phyloP scores from a whole-genome alignment of 2,113 vertebrate species.

The Siniperca knerii region DNA sequence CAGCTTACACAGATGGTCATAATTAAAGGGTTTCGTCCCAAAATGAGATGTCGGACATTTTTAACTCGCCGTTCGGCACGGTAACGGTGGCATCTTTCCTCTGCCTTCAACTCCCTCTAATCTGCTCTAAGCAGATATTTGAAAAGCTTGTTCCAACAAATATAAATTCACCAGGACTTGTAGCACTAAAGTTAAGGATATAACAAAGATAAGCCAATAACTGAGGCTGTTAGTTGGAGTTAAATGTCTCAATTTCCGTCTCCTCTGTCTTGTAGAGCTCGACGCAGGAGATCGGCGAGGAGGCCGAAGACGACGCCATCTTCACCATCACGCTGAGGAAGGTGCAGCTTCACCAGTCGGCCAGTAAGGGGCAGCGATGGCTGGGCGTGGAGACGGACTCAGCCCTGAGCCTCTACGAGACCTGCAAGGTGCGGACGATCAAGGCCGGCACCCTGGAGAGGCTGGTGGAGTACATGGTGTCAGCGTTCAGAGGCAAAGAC shows the following conservation, averaged over 20 bases:
- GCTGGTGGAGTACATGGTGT: conserved; percentile 98
- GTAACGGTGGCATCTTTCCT: conserved; percentile 11
- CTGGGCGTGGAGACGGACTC: conserved; percentile 96
- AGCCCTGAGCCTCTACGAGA: conserved; percentile 94
- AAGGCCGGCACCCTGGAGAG: conserved; percentile 97
- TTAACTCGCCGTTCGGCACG: conserved; percentile 14
- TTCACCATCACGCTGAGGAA: conserved; percentile 97
- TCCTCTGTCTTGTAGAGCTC: conserved; percentile 87
- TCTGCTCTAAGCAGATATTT: conserved; percentile 1
- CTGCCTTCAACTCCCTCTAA: conserved; percentile 19
- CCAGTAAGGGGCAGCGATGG: conserved; percentile 97
- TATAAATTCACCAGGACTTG: background rate
- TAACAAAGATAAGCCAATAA: background rate
- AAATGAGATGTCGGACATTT: conserved; percentile 37
- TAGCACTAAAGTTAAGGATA: background rate
- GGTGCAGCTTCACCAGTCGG: conserved; percentile 93
- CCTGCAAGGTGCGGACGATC: conserved; percentile 96
- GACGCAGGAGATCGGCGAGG: conserved; percentile 98
- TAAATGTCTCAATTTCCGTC: background rate
- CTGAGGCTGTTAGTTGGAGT: rapidly evolving
- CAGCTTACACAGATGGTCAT: conserved; percentile 41
- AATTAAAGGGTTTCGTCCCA: conserved; percentile 54
- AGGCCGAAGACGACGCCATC: conserved; percentile 94
- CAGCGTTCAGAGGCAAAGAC: conserved; percentile 95
- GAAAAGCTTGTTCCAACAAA: background rate